phyloP scores from a whole-genome alignment of 2,113 vertebrate genomes.

The Monarcha castaneiventris region DNA sequence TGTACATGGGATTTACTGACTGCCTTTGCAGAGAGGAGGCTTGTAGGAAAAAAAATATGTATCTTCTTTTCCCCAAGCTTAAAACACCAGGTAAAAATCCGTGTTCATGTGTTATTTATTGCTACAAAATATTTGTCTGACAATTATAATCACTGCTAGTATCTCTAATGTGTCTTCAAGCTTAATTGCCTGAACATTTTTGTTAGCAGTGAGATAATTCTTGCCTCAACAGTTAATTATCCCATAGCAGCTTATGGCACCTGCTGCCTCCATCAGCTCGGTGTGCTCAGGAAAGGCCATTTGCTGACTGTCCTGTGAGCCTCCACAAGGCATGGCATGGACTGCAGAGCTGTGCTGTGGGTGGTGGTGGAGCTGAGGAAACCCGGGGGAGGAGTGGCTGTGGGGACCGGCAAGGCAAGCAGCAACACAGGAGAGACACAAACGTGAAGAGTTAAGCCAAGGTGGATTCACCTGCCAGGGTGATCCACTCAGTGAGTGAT shows the following conservation, averaged over 20 bases:
- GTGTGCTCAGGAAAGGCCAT: neutral
- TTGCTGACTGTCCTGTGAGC: neutral
- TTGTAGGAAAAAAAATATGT: neutral
- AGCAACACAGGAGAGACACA: neutral
- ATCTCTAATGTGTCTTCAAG: neutral
- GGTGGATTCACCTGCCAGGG: neutral
- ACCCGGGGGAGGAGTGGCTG: neutral
- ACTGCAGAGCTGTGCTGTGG: neutral
- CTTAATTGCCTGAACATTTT: neutral
- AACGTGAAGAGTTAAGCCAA: neutral
- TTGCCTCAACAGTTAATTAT: neutral
- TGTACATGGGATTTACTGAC: neutral
- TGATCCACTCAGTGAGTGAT: fast-evolving
- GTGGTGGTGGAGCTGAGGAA: neutral
- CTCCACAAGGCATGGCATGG: fast-evolving
- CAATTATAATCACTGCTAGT: neutral
- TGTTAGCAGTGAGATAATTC: neutral
- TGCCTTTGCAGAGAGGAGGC: neutral
- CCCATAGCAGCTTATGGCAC: neutral
- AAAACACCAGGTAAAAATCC: neutral
- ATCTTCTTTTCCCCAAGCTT: neutral
- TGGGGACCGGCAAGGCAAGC: neutral
- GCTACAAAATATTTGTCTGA: neutral
- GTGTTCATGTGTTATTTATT: neutral
- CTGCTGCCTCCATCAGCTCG: neutral